Base-by-base conservation (phyloP, 2,888 invertebrate genomes). In the Phaedon cochleariae region DNA sequence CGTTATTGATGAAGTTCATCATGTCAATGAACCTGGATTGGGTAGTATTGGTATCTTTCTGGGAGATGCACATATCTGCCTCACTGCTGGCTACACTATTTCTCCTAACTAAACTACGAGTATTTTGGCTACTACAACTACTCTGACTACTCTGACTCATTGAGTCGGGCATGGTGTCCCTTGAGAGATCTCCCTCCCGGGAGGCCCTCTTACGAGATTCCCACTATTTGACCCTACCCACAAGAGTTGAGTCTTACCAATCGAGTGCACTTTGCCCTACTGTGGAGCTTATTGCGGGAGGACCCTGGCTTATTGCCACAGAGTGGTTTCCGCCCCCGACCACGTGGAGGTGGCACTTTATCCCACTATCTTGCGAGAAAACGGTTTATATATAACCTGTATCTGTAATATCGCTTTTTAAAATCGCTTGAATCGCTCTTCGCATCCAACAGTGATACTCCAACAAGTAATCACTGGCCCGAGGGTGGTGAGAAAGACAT, bases 241-340 rank as follows among this genome's bases (percentile, higher is more conserved):
- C 31, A 34, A 5, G 31, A 5, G 6, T 34, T 34, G 26, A 26
- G 26, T 26, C 26, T 26, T 26, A 26, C 26, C 26, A 26, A 26
- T 26, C 26, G 3, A 21, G 22, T 22, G 22, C 52, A 0, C 52
- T 52, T 52, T 1, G 52, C 26, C 26, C 52, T 52, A 22, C 26
- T 17, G 15, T 21, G n/a, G 26, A 52, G 21, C 52, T 52, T 22
- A 52, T 20, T 52, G 52, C 52, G 52, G 52, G 52, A 52, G 22
- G 22, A 52, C 22, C 52, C 52, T 26, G 52, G 2, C 52, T 52
- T 1, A 52, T 52, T 10, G 52, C 52, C n/a, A 21, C 22, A 17
- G 26, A 20, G 21, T 52, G 52, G 52, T 52, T 52, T 7, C 52
- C 52, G 52, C 22, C 52, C 52, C 52, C 29, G n/a, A 52, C 52